phyloP scores from a whole-genome alignment of 1,140 invertebrate genomes.

The Hormaphis cornu region DNA sequence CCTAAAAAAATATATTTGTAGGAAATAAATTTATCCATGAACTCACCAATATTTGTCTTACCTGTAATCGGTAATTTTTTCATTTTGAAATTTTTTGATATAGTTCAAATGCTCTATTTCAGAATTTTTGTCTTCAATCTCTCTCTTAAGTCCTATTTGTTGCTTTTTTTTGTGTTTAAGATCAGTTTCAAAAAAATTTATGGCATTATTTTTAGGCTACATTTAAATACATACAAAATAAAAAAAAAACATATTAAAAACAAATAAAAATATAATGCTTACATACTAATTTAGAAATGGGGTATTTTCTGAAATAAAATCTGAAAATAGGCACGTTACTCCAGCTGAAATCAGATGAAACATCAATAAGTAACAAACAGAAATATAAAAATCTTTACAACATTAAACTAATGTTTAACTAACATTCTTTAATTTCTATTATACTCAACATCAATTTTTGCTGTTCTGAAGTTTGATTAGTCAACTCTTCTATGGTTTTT shows the following conservation, averaged over 20 bases:
- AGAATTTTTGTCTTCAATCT: slow-evolving; percentile 5
- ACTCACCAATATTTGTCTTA: neutral
- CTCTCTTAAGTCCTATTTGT: neutral
- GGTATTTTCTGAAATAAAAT: neutral
- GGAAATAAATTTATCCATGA: neutral
- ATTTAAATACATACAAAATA: no score
- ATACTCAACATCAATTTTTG: neutral
- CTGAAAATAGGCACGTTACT: neutral
- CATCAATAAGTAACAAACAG: neutral
- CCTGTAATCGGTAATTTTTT: slow-evolving; percentile 10
- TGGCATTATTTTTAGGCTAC: neutral
- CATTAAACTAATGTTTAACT: neutral
- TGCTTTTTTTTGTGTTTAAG: neutral
- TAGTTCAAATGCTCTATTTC: slow-evolving; percentile 8
- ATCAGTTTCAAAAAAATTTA: neutral
- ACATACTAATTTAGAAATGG: neutral
- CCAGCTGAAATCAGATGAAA: neutral
- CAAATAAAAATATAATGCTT: neutral
- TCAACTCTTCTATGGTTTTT: slow-evolving; percentile 10
- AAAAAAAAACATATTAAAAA: no score
- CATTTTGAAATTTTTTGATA: slow-evolving; percentile 14
- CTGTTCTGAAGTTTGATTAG: neutral
- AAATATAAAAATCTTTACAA: no score
- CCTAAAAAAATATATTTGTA: neutral
- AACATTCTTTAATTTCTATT: slow-evolving; percentile 17